These are phyloP conservation scores for Pristionchus arcanus DNA, from an alignment of 2,888 invertebrate genomes.

Conservation along the genomic window DNA sequence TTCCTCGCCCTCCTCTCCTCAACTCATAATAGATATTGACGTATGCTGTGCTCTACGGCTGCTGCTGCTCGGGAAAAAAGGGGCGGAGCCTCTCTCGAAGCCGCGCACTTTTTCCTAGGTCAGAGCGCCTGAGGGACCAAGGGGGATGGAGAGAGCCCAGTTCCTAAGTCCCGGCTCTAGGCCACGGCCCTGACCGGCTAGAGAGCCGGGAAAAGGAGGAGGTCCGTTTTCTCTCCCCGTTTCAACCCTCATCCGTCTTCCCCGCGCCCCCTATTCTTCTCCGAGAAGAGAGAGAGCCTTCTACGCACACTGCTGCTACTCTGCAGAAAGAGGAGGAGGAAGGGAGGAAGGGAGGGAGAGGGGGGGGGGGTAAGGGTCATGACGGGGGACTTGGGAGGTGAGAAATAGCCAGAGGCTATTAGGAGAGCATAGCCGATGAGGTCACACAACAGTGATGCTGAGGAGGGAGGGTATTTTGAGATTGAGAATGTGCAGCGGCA, in stretches of 20 bases:
- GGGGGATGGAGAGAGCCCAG: background rate
- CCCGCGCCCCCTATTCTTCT: slow-evolving; percentile 23
- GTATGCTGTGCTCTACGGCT: background rate
- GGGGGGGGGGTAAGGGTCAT: background rate
- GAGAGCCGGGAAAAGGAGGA: background rate
- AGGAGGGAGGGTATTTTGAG: too few species aligned
- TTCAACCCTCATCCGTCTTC: slow-evolving; percentile 9
- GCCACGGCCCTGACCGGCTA: background rate
- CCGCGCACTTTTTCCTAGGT: background rate
- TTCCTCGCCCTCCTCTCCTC: background rate
- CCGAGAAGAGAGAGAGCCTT: background rate
- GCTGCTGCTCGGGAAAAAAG: background rate
- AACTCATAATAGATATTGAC: slow-evolving; percentile 42
- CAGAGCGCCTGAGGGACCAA: background rate
- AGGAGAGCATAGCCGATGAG: too few species aligned
- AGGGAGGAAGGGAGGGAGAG: background rate
- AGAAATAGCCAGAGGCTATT: too few species aligned
- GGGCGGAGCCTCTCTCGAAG: background rate
- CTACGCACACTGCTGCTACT: background rate
- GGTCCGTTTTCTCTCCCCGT: background rate
- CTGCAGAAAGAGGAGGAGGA: background rate
- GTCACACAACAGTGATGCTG: too few species aligned
- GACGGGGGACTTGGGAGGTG: background rate
- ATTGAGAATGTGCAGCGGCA: too few species aligned
- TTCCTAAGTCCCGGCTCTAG: background rate